Percentiles rank a stretch among this genome's conserved stretches.
Conservation (phyloP, 2,888 invertebrate species). For the Agrochola lychnidis region DNA sequence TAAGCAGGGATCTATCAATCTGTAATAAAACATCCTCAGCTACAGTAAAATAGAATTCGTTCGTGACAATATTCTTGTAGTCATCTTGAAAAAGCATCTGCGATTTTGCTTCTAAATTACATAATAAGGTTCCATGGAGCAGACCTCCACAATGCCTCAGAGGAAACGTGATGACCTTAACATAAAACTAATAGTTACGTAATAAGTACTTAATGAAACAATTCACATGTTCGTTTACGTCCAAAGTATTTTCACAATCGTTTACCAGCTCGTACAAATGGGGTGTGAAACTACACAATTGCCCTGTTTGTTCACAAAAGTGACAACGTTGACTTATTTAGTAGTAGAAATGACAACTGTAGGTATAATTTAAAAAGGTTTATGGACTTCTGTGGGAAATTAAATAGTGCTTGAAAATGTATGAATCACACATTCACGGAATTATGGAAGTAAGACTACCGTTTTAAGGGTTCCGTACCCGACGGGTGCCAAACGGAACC, state of each 20-base stretch:
- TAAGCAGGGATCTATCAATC: background rate
- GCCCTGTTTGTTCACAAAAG: conserved; percentile 16
- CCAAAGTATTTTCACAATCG: conserved; percentile 16
- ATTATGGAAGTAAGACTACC: background rate
- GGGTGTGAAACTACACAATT: conserved; percentile 27
- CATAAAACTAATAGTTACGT: background rate
- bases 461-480: background rate
- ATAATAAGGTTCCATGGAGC: background rate
- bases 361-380: background rate
- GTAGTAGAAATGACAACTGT: background rate
- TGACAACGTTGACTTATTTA: conserved; percentile 16
- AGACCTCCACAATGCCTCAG: background rate
- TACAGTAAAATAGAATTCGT: background rate
- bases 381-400: background rate
- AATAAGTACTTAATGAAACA: conserved; percentile 3
- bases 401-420: background rate
- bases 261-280: conserved; percentile 11
- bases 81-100: background rate
- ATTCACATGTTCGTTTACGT: conserved; percentile 12
- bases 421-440: background rate
- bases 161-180: background rate
- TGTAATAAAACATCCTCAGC: background rate
- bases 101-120: background rate
- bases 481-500: no score
- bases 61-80: background rate